A percentile compares a stretch with the other conserved stretches of the same genome.
phyloP scores from a whole-genome alignment of 2,797 vertebrate species.

The Euphonia xanthogaster region DNA sequence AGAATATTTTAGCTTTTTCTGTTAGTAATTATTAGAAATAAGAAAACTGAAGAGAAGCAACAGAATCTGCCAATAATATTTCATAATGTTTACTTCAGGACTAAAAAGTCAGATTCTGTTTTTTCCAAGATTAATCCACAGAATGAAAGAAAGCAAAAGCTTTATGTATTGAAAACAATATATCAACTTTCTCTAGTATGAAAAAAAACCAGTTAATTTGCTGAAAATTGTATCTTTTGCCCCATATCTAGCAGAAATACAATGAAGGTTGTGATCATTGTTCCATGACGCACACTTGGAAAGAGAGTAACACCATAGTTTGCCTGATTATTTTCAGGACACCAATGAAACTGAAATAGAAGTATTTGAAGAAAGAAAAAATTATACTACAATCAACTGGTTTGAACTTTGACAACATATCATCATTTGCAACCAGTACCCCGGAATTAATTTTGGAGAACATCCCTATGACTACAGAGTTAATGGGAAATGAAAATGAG shows the following conservation, averaged over 20 bases:
- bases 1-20: not conserved
- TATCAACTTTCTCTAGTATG: not conserved
- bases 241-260: not conserved
- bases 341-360: not conserved
- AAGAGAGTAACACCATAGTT: not conserved
- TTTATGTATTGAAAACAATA: not conserved
- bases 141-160: not conserved
- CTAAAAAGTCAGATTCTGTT: not conserved
- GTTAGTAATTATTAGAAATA: not conserved
- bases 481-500: slow-evolving; percentile 51
- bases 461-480: not conserved
- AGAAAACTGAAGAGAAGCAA: not conserved
- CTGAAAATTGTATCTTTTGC: not conserved
- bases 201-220: not conserved
- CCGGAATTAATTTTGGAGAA: slow-evolving; percentile 29
- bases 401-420: slow-evolving; percentile 16
- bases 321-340: not conserved
- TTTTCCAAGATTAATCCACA: not conserved
- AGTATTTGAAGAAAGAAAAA: slow-evolving; percentile 15
- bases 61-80: not conserved
- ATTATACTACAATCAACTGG: not conserved
- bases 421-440: not conserved
- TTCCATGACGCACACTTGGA: not conserved
- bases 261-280: not conserved
- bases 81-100: not conserved